Evolutionary conservation across 1,140 invertebrate species (phyloP).

Genomic region (Heliconius congener): DNA sequence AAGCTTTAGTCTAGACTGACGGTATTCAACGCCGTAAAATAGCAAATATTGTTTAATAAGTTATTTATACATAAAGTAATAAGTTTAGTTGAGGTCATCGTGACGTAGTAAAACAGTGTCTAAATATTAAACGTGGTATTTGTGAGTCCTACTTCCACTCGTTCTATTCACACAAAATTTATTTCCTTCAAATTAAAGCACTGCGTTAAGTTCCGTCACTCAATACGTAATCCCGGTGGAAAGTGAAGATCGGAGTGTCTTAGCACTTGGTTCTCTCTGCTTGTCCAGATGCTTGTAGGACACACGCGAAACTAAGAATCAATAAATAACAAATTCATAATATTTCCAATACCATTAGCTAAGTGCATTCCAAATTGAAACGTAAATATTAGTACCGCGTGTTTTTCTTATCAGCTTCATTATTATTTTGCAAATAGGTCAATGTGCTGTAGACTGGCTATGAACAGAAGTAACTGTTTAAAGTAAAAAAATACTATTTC

Average conservation of each 20-base stretch:
- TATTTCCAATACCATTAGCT: neutral
- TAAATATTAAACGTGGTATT: too few species aligned
- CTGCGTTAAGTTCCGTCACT: neutral
- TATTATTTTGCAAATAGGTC: conserved; percentile 36
- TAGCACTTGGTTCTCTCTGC: too few species aligned
- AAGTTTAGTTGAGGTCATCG: too few species aligned
- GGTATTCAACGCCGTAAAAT: too few species aligned
- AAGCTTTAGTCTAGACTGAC: too few species aligned
- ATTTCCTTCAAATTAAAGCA: too few species aligned
- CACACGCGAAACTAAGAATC: neutral
- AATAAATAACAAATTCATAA: neutral
- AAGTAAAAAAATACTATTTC: neutral
- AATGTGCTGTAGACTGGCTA: conserved; percentile 34
- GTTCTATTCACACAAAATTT: neutral
- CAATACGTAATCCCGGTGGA: neutral
- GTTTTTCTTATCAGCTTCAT: conserved; percentile 27
- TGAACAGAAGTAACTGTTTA: conserved; percentile 21
- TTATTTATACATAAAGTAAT: too few species aligned
- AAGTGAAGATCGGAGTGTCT: neutral
- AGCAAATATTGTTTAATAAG: too few species aligned
- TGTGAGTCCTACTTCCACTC: too few species aligned
- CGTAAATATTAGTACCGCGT: conserved; percentile 15
- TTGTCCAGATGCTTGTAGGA: too few species aligned
- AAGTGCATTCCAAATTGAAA: conserved; percentile 15
- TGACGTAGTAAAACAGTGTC: too few species aligned